Evolutionary conservation across 2,888 invertebrate genomes (phyloP).

Genomic region (Philereme transversata): DNA sequence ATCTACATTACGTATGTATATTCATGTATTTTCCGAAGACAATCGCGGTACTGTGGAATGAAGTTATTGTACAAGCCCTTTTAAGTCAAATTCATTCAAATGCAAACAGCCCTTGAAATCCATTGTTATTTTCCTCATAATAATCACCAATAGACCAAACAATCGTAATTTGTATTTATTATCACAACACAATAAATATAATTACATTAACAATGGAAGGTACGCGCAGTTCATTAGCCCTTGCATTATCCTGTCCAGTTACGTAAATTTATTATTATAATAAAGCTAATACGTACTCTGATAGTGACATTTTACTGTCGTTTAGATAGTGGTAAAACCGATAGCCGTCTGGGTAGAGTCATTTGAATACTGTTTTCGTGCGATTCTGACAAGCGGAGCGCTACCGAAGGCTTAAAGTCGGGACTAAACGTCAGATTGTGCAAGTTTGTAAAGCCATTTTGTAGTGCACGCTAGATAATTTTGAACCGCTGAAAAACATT

Average conservation of each 20-base stretch:
- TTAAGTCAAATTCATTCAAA: constrained; percentile 22
- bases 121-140: constrained; percentile 28
- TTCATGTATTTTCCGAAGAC: constrained; percentile 1
- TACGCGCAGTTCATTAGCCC: constrained; percentile 41
- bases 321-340: constrained; percentile 45
- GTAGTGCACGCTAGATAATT: constrained; percentile 62
- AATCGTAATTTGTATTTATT: constrained; percentile 37
- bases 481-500: constrained; percentile 55
- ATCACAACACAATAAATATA: constrained; percentile 38
- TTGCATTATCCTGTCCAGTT: constrained; percentile 39
- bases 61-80: constrained; percentile 21
- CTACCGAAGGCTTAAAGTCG: constrained; percentile 23
- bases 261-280: constrained; percentile 40
- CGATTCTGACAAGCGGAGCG: constrained; percentile 40
- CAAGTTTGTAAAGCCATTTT: constrained; percentile 27
- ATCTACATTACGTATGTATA: no score
- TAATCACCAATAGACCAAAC: constrained; percentile 37
- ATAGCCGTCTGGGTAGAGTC: constrained; percentile 31
- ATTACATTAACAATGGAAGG: constrained; percentile 36
- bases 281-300: constrained; percentile 37
- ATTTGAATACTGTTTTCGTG: constrained; percentile 47
- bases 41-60: constrained; percentile 13
- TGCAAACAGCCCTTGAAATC: constrained; percentile 17
- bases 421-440: constrained; percentile 41
- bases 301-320: constrained; percentile 42